Evolutionary conservation across 1,140 invertebrate genomes (phyloP).

Genomic region (Cyclina sinensis): DNA sequence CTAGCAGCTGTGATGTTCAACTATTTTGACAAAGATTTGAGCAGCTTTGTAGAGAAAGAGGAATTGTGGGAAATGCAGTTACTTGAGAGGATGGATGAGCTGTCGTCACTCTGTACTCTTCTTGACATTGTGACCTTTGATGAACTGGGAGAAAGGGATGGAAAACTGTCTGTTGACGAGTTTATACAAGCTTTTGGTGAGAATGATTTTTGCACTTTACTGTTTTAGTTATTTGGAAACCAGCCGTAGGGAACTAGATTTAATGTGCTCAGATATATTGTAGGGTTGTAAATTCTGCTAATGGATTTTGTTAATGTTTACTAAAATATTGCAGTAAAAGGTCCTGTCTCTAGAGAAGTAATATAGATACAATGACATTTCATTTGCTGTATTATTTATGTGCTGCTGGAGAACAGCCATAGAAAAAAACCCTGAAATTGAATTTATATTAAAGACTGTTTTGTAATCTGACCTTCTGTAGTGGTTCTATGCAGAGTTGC

Average conservation of each 20-base stretch:
- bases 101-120: constrained; percentile 90
- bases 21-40: constrained; percentile 92
- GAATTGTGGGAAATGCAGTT: constrained; percentile 90
- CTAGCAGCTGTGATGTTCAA: constrained; percentile 93
- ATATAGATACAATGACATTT: not conserved
- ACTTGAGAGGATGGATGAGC: constrained; percentile 89
- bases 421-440: not conserved
- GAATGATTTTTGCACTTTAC: constrained; percentile 82
- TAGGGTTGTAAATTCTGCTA: not conserved
- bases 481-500: too few species aligned
- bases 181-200: constrained; percentile 93
- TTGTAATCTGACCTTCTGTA: too few species aligned
- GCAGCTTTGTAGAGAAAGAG: constrained; percentile 90
- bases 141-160: constrained; percentile 90
- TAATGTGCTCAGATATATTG: constrained; percentile 9
- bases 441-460: too few species aligned
- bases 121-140: constrained; percentile 91
- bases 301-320: not conserved
- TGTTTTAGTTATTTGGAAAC: not conserved
- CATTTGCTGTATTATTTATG: not conserved
- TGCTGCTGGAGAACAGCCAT: not conserved
- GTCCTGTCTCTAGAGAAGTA: not conserved
- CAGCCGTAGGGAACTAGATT: not conserved
- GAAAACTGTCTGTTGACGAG: constrained; percentile 91
- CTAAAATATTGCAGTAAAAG: not conserved